These are phyloP conservation scores for Heliconius aoede DNA, from an alignment of 2,888 invertebrate species.

Conservation along the genomic window DNA sequence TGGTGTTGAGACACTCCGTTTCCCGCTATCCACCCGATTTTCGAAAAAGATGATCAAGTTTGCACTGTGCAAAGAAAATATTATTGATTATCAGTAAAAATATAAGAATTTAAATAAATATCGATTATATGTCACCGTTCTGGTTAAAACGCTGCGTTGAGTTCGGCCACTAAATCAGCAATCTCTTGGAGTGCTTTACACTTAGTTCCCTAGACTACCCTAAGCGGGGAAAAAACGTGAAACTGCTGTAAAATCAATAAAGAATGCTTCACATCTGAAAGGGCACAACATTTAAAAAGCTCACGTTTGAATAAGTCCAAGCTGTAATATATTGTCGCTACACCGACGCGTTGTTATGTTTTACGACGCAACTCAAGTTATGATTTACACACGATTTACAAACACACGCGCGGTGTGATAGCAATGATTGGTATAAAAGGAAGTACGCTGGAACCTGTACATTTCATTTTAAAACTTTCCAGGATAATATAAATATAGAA, in stretches of 20 bases:
- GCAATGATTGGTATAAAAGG: slow-evolving; percentile 5
- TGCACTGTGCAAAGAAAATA: too few species aligned
- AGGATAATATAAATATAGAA: too few species aligned
- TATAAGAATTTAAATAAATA: not conserved
- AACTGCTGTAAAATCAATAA: not conserved
- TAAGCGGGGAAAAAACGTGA: not conserved
- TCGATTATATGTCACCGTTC: not conserved
- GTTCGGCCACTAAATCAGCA: not conserved
- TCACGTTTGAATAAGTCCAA: slow-evolving; percentile 33
- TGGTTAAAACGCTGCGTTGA: not conserved
- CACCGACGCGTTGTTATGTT: slow-evolving; percentile 20
- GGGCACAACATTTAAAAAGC: slow-evolving; percentile 17
- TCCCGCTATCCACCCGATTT: not conserved
- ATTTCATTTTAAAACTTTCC: too few species aligned
- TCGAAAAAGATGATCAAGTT: too few species aligned
- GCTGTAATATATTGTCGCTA: slow-evolving; percentile 31
- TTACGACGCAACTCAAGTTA: slow-evolving; percentile 19
- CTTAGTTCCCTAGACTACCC: not conserved
- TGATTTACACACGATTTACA: slow-evolving; percentile 23
- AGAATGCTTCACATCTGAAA: slow-evolving; percentile 8
- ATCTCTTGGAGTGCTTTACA: not conserved
- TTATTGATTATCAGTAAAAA: too few species aligned
- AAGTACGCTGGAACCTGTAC: not conserved
- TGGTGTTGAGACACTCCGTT: not conserved
- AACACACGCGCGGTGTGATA: slow-evolving; percentile 23